phyloP scores from a whole-genome alignment of 2,113 vertebrate species.

The Chelonoidis abingdonii region DNA sequence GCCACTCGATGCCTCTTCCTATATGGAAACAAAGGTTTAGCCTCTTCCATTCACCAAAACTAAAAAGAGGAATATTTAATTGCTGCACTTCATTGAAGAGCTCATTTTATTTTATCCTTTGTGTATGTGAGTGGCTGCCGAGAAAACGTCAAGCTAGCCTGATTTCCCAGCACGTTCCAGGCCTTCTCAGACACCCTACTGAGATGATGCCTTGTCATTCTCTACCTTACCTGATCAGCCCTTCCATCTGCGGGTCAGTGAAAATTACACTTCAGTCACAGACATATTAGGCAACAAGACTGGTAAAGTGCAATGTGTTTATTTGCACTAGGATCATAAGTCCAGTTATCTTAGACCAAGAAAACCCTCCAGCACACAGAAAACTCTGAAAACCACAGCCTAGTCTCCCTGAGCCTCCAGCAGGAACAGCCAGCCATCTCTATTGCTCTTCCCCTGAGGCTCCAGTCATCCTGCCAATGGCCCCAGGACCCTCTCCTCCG shows the following conservation, averaged over 20 bases:
- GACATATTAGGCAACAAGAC: too few species aligned
- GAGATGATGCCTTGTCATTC: background rate
- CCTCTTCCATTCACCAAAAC: background rate
- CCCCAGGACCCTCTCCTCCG: background rate
- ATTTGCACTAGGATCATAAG: background rate
- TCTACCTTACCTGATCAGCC: background rate
- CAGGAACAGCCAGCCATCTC: background rate
- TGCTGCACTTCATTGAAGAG: background rate
- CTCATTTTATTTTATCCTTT: background rate
- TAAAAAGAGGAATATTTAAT: background rate
- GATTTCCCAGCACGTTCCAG: background rate
- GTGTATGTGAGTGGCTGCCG: background rate
- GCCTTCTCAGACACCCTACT: background rate
- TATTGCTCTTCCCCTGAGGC: background rate
- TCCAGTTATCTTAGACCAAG: background rate
- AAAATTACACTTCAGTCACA: background rate
- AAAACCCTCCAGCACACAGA: background rate
- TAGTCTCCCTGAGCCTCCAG: background rate
- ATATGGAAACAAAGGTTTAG: background rate
- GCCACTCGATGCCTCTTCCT: background rate
- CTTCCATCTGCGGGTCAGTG: background rate
- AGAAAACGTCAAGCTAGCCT: background rate
- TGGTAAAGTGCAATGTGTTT: too few species aligned
- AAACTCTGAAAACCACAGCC: background rate
- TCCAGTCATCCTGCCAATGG: background rate